Conservation (phyloP, 2,888 invertebrate species). For the Herminia tarsipennalis region DNA sequence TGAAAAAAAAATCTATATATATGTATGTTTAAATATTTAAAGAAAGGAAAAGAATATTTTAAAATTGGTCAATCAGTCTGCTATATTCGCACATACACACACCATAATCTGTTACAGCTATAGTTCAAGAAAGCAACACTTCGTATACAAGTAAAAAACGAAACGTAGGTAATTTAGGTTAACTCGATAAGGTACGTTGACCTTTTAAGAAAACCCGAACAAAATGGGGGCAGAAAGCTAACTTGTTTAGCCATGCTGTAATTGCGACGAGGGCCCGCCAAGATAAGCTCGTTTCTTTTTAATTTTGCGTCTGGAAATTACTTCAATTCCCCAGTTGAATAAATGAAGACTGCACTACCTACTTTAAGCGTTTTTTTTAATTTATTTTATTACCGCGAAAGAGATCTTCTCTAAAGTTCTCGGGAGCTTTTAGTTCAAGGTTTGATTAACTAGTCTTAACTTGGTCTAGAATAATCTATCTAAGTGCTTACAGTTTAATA, state of each 20-base stretch:
- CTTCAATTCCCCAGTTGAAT: constrained; percentile 72
- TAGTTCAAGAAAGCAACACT: too few species aligned
- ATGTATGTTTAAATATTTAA: too few species aligned
- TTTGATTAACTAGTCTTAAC: constrained; percentile 52
- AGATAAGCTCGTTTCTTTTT: constrained; percentile 77
- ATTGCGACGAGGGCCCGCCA: constrained; percentile 65
- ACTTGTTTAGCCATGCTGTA: constrained; percentile 63
- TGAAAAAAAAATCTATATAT: too few species aligned
- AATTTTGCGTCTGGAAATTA: constrained; percentile 76
- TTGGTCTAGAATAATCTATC: constrained; percentile 7
- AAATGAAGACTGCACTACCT: constrained; percentile 67
- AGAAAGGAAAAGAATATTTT: too few species aligned
- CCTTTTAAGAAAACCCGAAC: constrained; percentile 23
- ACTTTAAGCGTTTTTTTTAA: constrained; percentile 43
- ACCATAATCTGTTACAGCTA: too few species aligned
- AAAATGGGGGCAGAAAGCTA: constrained; percentile 35
- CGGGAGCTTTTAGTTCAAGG: constrained; percentile 46
- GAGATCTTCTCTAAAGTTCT: constrained; percentile 51
- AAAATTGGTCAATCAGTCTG: too few species aligned
- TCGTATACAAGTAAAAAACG: constrained; percentile 9
- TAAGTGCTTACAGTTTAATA: constrained; percentile 17
- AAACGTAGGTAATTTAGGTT: constrained; percentile 20
- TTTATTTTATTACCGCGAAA: constrained; percentile 59
- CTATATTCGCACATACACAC: too few species aligned
- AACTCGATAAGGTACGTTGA: constrained; percentile 18